Conservation (phyloP, 2,797 vertebrate species). For the Centroberyx gerrardi region DNA sequence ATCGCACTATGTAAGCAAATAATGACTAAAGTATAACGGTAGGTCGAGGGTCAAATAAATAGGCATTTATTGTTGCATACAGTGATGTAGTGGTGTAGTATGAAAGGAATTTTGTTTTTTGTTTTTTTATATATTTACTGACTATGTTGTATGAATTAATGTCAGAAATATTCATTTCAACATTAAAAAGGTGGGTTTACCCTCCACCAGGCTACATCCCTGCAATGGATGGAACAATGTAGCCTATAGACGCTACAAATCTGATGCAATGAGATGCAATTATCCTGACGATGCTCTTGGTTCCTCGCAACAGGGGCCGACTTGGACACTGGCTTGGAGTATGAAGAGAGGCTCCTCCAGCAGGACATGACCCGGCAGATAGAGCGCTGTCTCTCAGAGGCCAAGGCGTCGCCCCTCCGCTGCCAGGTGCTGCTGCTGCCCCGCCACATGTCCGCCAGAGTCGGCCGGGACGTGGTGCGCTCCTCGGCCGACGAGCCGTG, state of each 20-base stretch:
- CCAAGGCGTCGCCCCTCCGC: conserved; percentile 79
- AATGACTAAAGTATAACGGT: neutral
- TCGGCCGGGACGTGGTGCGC: conserved; percentile 77
- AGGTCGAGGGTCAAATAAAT: neutral
- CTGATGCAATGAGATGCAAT: too few species aligned
- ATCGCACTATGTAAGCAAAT: conserved; percentile 2
- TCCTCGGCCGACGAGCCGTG: conserved; percentile 83
- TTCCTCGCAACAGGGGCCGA: conserved; percentile 56
- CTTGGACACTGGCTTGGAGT: conserved; percentile 59
- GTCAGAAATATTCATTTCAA: too few species aligned
- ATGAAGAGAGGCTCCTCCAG: conserved; percentile 69
- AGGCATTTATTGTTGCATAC: too few species aligned
- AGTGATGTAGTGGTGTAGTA: too few species aligned
- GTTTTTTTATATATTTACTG: too few species aligned
- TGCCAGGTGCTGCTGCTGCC: conserved; percentile 85
- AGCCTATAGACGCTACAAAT: too few species aligned
- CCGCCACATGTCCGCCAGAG: conserved; percentile 70
- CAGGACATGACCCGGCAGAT: conserved; percentile 75
- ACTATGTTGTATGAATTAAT: too few species aligned
- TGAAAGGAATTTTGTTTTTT: too few species aligned
- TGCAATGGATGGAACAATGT: too few species aligned
- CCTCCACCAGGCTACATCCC: too few species aligned
- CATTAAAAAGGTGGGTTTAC: too few species aligned
- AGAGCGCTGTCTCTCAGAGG: conserved; percentile 79
- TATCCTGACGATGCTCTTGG: neutral